Evolutionary conservation across 2,113 vertebrate genomes (phyloP), one percentile per base, ranked within the genome.

Genomic region (Triplophysa siluroides): DNA sequence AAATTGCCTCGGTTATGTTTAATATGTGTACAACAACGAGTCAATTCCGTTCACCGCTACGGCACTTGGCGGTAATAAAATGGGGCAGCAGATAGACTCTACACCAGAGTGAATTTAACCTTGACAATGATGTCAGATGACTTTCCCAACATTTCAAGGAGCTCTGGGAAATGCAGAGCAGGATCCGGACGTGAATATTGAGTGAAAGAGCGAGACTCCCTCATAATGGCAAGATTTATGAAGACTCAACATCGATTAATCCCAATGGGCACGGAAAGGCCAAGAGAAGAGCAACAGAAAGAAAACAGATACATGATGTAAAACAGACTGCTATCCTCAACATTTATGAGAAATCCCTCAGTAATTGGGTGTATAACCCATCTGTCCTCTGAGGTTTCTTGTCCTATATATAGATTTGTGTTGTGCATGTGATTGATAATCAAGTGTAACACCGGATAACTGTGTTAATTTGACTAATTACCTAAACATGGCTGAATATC

Each of bases 171-270:
- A 87, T 85, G 89, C 87, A 87, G 88, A 84, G 89, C 88, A 90
- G 38, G 62, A 88, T 88, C 85, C 81, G 77, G 70, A 1, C 47
- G 91, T 90, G 86, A 92, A 93, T 95, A 94, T 94, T 93, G 91
- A 92, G 91, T 84, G 84, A 88, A 87, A 86, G 88, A 87, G 84
- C 88, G 91, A 88, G 86, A 89, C 91, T 88, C 76, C 56, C 81
- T 88, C 89, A 81, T 88, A 92, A 91, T 90, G 88, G 88, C 86
- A 87, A 87, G 84, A 85, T 91, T 76, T 26, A 89, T 88, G 92
- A 92, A 92, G 91, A 92, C 84, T 90, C 87, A 91, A 87, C 86
- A 87, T 78, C 91, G 89, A 89, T 93, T 90, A 93, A 89, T 91
- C 92, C 93, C 89, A 76, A 88, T 87, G 84, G 86, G 86, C 82